A percentile compares a stretch with the other conserved stretches of the same genome.
phyloP scores from a whole-genome alignment of 2,113 vertebrate species.

The Neogobius melanostomus region DNA sequence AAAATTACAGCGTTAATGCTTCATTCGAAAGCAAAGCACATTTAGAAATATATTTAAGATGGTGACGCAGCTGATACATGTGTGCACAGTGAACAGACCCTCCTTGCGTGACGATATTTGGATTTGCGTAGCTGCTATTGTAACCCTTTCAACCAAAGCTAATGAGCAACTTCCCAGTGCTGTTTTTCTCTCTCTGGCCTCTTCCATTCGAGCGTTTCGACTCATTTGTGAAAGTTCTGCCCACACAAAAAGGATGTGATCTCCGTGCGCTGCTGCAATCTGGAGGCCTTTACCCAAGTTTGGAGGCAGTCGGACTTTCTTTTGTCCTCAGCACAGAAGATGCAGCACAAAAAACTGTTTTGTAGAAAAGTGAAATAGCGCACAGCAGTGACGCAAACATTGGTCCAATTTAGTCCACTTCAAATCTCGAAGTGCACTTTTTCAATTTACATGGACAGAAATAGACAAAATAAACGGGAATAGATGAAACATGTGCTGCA shows the following conservation, averaged over 20 bases:
- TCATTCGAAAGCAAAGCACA: too few relatives aligned
- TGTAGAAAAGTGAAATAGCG: slow-evolving; percentile 21
- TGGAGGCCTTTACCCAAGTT: slow-evolving; percentile 19
- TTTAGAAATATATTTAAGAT: too few relatives aligned
- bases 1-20: too few relatives aligned
- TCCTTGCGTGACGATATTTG: neutral
- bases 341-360: neutral
- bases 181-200: neutral
- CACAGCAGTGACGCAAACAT: slow-evolving; percentile 18
- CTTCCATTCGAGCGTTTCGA: neutral
- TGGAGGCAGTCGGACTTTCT: slow-evolving; percentile 37
- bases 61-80: too few relatives aligned
- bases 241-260: slow-evolving; percentile 35
- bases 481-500: neutral
- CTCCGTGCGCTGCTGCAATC: slow-evolving; percentile 27
- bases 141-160: neutral
- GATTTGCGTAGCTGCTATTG: neutral
- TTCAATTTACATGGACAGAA: neutral
- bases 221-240: slow-evolving; percentile 24
- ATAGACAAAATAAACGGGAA: neutral
- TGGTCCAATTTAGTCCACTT: slow-evolving; percentile 12
- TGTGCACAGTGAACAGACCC: neutral
- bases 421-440: neutral
- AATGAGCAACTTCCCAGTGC: neutral
- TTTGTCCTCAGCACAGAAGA: slow-evolving; percentile 27